These are phyloP conservation scores for Drosophila carrolli DNA, from an alignment of 1,140 invertebrate species.

Conservation along the genomic window DNA sequence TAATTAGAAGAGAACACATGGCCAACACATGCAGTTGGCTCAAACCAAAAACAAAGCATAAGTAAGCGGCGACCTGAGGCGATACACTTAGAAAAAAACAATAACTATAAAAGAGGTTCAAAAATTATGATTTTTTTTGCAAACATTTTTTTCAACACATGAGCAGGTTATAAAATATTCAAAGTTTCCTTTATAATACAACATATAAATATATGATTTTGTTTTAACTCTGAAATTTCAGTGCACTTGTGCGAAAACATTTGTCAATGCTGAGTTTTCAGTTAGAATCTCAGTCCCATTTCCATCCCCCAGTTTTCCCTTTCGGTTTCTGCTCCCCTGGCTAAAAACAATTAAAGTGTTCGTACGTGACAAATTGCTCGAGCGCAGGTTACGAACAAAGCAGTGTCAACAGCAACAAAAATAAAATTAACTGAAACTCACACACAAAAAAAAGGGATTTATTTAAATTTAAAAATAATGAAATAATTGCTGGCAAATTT, in stretches of 20 bases:
- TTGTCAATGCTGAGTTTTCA: constrained; percentile 7
- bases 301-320: constrained; percentile 8
- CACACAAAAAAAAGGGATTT: background rate
- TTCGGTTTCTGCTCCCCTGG: constrained; percentile 19
- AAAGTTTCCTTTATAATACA: too few relatives aligned
- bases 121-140: too few relatives aligned
- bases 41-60: constrained; percentile 26
- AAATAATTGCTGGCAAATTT: too few relatives aligned
- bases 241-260: constrained; percentile 5
- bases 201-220: too few relatives aligned
- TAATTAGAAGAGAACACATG: constrained; percentile 62
- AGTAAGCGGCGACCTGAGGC: constrained; percentile 44
- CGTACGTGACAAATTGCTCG: constrained; percentile 83
- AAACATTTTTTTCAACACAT: too few relatives aligned
- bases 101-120: too few relatives aligned
- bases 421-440: constrained; percentile 1
- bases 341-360: constrained; percentile 76
- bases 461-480: background rate
- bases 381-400: constrained; percentile 67
- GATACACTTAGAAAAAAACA: background rate
- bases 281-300: background rate
- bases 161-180: too few relatives aligned
- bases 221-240: background rate
- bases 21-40: background rate
- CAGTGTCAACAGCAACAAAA: constrained; percentile 25